Conservation (phyloP, 2,888 invertebrate species). For the Sesamia inferens region DNA sequence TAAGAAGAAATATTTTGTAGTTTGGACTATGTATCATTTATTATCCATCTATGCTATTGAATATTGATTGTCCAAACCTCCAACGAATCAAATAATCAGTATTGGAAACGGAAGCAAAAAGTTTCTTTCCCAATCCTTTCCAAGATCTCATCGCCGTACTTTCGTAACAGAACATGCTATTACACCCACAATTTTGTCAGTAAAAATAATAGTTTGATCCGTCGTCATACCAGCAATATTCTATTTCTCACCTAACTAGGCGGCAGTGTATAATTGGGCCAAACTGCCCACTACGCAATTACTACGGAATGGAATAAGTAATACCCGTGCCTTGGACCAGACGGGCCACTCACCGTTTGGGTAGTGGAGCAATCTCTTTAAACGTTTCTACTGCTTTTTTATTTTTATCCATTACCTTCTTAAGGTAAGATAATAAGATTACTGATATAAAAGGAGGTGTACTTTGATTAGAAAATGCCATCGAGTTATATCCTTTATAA, state of each 20-base stretch:
- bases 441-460: slow-evolving; percentile 63
- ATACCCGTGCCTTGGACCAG: slow-evolving; percentile 63
- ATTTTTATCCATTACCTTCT: slow-evolving; percentile 48
- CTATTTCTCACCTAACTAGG: slow-evolving; percentile 71
- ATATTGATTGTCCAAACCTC: not conserved
- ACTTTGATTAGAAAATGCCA: slow-evolving; percentile 32
- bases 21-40: too few relatives aligned
- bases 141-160: slow-evolving; percentile 31
- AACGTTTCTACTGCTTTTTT: slow-evolving; percentile 41
- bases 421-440: slow-evolving; percentile 50
- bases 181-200: slow-evolving; percentile 57
- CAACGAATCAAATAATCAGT: not conserved
- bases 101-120: slow-evolving; percentile 2
- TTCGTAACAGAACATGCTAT: slow-evolving; percentile 53
- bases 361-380: slow-evolving; percentile 62
- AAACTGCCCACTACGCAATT: slow-evolving; percentile 71
- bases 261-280: slow-evolving; percentile 73
- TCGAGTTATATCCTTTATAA: slow-evolving; percentile 11
- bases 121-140: slow-evolving; percentile 6
- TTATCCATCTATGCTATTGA: not conserved
- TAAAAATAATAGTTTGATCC: slow-evolving; percentile 58
- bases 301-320: slow-evolving; percentile 76
- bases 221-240: slow-evolving; percentile 54
- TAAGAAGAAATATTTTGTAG: too few relatives aligned
- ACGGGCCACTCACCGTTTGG: slow-evolving; percentile 60